Base-by-base conservation (phyloP, 2,113 vertebrate species). In the Chaenocephalus aceratus region DNA sequence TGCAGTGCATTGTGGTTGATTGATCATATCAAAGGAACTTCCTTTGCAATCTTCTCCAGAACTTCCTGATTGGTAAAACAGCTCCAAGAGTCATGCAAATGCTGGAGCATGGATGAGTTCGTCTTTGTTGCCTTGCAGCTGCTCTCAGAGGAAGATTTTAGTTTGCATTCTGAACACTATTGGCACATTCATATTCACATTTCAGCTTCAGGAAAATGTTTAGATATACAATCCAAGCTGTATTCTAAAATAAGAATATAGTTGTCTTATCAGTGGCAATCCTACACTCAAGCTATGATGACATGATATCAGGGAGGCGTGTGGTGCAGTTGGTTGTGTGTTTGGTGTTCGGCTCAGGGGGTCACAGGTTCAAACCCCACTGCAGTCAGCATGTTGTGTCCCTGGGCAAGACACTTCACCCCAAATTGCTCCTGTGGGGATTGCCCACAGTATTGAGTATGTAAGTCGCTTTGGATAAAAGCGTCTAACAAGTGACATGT, bases 71-170 rank as follows among this genome's bases (percentile, higher is more conserved):
- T 88, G 79, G 86, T 68, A 45, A 74, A 67, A 75, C 63, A 58
- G 75, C 59, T 83, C 18, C 58, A 49, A 87, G 62, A 88, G 56
- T 52, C 68, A 61, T 83, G 81, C 80, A 83, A 84, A 86, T 57
- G 77, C 64, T n/a, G 52, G 2, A 18, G 49, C 56, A 26, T 53
- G 36, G 52, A 86, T 14, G 76, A 72, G 63, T 49, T 68, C 13
- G 62, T 78, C 80, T 92, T 88, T 88, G 81, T 82, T 73, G 85
- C 77, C 71, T 80, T 14, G 72, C 89, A 92, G 90, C 89, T 92
- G 89, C 58, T 71, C 68, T 18, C 26, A 2, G 18, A 62, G 45
- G 54, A 82, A 69, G 58, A 70, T 12, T 53, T 61, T 51, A 10
- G 34, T 63, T 71, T 15, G 44, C 30, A 86, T 75, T 2, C 46